Evolutionary conservation across 2,888 invertebrate genomes (phyloP), one percentile per base, ranked within the genome.

Genomic region (Steromphala cineraria): DNA sequence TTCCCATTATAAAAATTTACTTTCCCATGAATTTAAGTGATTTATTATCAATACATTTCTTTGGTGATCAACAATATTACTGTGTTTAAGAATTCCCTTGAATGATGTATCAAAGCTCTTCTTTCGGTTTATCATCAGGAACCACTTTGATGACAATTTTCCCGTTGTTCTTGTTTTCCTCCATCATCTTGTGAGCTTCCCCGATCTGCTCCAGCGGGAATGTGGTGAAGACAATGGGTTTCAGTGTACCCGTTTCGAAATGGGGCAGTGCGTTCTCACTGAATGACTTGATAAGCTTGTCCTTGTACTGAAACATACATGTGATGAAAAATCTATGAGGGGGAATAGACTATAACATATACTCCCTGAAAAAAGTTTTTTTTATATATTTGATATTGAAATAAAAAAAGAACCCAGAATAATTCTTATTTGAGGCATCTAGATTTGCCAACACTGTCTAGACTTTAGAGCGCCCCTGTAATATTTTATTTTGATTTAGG

Each of bases 151-250:
- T 75, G 4, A 93, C 82, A 52, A 93, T 91, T 84, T 93, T 93
- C 2, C 93, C 93, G 4, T 89, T 89, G 80, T 91, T 93, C 31
- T 86, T 81, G 82, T 93, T 93, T 8, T 87, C 83, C 78, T 93
- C 93, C 92, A 93, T 92, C 71, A 85, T 75, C 28, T 79, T 80
- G 79, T 93, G 93, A 13, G 93, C 93, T 17, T 91, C 89, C 2
- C 86, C 84, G 17, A 92, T 87, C 46, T 92, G 82, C 5, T 88
- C 86, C 21, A 93, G 84, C 24, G 91, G 89, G 40, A 92, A 86
- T 10, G 89, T 86, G 17, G 84, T 85, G 79, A 92, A 89, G 53
- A 93, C 88, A 40, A 93, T 86, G 5, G 91, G 88, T 52, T 88
- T 84, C n/a, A 93, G 81, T n/a, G 83, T 81, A 15, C 90, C 91